Conservation (phyloP, 2,797 vertebrate genomes). For the Psittacula derbiana region DNA sequence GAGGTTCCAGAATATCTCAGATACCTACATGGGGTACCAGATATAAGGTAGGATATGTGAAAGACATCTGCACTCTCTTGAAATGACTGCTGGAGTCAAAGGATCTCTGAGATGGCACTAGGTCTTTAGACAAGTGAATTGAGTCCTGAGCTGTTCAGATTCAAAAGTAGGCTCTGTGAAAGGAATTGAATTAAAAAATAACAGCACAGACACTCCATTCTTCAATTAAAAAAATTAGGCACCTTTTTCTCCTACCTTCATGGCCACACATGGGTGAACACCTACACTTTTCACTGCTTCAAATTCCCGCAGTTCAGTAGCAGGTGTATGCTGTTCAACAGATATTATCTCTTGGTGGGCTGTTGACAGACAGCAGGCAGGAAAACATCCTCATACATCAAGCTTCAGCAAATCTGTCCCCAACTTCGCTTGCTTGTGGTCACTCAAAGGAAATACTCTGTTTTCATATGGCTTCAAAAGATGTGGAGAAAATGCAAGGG, state of each 20-base stretch:
- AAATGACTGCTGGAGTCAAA: not conserved
- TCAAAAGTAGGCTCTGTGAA: not conserved
- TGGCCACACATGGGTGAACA: not conserved
- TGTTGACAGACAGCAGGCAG: not conserved
- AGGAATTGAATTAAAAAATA: not conserved
- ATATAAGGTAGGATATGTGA: not conserved
- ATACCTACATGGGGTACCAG: not conserved
- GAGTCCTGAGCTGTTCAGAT: not conserved
- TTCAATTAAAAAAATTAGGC: not conserved
- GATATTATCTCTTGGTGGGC: not conserved
- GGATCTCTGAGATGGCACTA: not conserved
- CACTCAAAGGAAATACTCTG: not conserved
- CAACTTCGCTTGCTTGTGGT: not conserved
- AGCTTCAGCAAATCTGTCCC: not conserved
- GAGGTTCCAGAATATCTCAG: not conserved
- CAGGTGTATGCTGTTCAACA: not conserved
- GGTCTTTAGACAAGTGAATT: not conserved
- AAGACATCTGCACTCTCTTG: not conserved
- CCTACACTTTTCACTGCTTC: not conserved
- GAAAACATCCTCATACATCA: not conserved
- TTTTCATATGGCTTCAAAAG: not conserved
- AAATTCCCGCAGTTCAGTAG: not conserved
- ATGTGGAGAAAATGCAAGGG: not conserved
- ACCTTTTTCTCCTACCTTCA: not conserved
- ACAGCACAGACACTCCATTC: not conserved